Base-by-base conservation (phyloP, 2,888 invertebrate genomes). In the Ornithoptera alexandrae region DNA sequence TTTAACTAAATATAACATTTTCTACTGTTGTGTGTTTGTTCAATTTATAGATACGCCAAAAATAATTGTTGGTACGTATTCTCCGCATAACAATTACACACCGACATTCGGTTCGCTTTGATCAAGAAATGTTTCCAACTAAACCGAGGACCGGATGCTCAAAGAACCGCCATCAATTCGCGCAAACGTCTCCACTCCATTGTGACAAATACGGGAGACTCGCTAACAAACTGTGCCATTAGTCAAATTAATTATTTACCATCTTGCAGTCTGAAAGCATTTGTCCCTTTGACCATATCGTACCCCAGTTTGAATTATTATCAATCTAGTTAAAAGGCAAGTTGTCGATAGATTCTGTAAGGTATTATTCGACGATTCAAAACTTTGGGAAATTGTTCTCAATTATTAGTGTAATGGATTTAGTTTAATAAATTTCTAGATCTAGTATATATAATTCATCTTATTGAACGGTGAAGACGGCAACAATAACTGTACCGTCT, bases 211-310 rank as follows among this genome's bases (percentile, higher is more conserved):
- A 85, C 83, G 84, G 84, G 81, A 81, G 20, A 81, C 82, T 84
- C 81, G 79, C 78, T 74, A 79, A 81, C 85, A 86, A 89, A 89
- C 86, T 84, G 84, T 86, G 84, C 90, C 89, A 92, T 92, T 92
- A 91, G 88, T 84, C 83, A 87, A 88, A 91, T 92, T 91, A 92
- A 92, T 92, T 90, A 92, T 91, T 90, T 85, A 89, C 85, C 87
- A 79, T 87, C 84, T 81, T 74, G 79, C 80, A 81, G 83, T 80
- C 81, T 77, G 75, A 72, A 82, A 76, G 77, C 79, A 85, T 87
- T 88, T 84, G 88, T 85, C 83, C 82, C 85, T 89, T 90, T 90
- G 90, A 90, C 91, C 89, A 84, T 81, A 78, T 77, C 77, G 77
- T 62, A 76, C 74, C 72, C 69, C 71, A 72, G 74, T 73, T 74